These are phyloP conservation scores for Oxycera nigricornis DNA, from an alignment of 2,888 invertebrate species.

Conservation along the genomic window DNA sequence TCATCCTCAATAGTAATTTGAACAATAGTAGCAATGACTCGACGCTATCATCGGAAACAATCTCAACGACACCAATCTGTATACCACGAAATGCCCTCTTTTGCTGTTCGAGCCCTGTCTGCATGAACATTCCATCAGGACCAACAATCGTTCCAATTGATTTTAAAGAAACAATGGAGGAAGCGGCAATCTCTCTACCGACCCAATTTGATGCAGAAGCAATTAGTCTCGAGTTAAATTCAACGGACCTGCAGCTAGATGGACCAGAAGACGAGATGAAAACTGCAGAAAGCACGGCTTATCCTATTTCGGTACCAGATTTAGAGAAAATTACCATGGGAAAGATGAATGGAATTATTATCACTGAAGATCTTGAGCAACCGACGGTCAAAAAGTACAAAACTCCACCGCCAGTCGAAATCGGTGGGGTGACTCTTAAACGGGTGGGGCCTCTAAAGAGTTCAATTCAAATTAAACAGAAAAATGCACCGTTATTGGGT, in stretches of 20 bases:
- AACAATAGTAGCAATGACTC: conserved; percentile 7
- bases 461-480: conserved; percentile 57
- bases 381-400: background rate
- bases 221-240: conserved; percentile 10
- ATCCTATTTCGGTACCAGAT: conserved; percentile 54
- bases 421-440: conserved; percentile 59
- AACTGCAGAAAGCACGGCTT: conserved; percentile 39
- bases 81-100: conserved; percentile 62
- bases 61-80: conserved; percentile 54
- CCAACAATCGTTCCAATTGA: conserved; percentile 49
- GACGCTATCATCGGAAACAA: background rate
- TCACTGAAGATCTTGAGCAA: conserved; percentile 47
- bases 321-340: conserved; percentile 56
- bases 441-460: conserved; percentile 57
- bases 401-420: conserved; percentile 57
- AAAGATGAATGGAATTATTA: conserved; percentile 49
- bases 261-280: conserved; percentile 17
- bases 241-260: background rate
- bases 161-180: conserved; percentile 24
- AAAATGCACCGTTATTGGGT: conserved; percentile 58
- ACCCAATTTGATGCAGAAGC: background rate
- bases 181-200: background rate
- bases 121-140: conserved; percentile 48
- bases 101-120: conserved; percentile 51
- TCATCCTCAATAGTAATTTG: conserved; percentile 4